Conservation (phyloP, 2,888 invertebrate genomes). For the Acleris holmiana region DNA sequence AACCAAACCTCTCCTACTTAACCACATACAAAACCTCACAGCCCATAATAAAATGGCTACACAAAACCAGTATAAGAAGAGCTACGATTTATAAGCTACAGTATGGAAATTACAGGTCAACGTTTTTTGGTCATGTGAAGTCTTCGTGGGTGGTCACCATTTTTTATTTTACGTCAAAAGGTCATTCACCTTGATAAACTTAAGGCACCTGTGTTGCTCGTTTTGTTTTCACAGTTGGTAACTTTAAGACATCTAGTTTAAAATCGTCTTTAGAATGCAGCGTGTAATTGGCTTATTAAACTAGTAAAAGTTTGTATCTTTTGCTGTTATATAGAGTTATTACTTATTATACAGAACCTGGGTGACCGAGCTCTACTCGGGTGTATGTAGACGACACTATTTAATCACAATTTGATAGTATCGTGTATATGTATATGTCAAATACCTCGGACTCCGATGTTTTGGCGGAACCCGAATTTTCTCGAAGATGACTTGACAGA, state of each 20-base stretch:
- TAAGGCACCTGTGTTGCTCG: constrained; percentile 11
- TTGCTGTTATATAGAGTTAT: too few relatives aligned
- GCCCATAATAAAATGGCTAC: constrained; percentile 18
- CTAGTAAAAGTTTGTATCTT: not conserved
- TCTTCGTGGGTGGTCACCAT: constrained; percentile 21
- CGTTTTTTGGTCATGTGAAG: not conserved
- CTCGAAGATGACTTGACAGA: too few relatives aligned
- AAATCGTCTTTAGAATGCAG: constrained; percentile 5
- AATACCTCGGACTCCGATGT: too few relatives aligned
- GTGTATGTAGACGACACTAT: too few relatives aligned
- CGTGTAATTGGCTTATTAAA: constrained; percentile 34
- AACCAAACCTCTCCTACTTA: not conserved
- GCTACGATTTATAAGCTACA: not conserved
- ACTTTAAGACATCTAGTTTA: constrained; percentile 11
- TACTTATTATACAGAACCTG: too few relatives aligned
- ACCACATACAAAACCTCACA: not conserved
- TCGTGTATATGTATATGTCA: too few relatives aligned
- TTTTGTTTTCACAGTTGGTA: constrained; percentile 7
- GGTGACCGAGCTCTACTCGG: too few relatives aligned
- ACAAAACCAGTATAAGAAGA: constrained; percentile 37
- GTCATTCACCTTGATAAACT: constrained; percentile 17
- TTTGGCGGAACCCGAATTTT: too few relatives aligned
- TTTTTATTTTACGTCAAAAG: constrained; percentile 8
- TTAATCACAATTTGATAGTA: too few relatives aligned
- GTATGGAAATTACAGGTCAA: not conserved